Evolutionary conservation across 2,888 invertebrate genomes (phyloP), one percentile per base, ranked within the genome.

Genomic region (Zaprionus bogoriensis): DNA sequence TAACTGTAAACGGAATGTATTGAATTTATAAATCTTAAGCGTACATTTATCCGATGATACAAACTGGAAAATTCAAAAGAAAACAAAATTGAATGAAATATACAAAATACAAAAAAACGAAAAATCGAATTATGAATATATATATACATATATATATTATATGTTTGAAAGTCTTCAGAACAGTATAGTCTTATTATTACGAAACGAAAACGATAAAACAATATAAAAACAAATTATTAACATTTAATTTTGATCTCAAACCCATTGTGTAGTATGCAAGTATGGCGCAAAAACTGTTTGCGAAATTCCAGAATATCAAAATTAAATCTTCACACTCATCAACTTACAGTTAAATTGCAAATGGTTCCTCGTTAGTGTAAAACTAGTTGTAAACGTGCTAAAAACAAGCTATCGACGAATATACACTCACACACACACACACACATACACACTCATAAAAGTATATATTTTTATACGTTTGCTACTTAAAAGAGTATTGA

Each of bases 321-420:
- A 82, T 85, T 77, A 78, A 74, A 74, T 70, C 54, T 71, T 64
- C 65, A 65, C 32, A 53, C 48, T 55, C 63, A 50, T 28, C 45
- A 71, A 78, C 79, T 68, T 65, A 69, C 68, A 83, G 59, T 76
- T 69, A 64, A 85, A 81, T 77, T 70, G 86, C 87, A 87, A 84
- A 84, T 84, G 84, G 89, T 88, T 88, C 89, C 88, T 88, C 88
- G 81, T 87, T 89, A 88, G 88, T 77, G 59, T 87, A 87, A 77
- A 83, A 67, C 62, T 87, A 86, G 85, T 71, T 79, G 65, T 87
- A 75, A 75, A 87, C 58, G 79, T 80, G 83, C 80, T 77, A 76
- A 70, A 76, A 61, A 68, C 12, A 47, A 51, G 32, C 9, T 50
- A 58, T 55, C 65, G 60, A 53, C 50, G 57, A 64, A 45, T 32